Base-by-base conservation (phyloP, 2,113 vertebrate genomes). In the Dermatemys mawii region DNA sequence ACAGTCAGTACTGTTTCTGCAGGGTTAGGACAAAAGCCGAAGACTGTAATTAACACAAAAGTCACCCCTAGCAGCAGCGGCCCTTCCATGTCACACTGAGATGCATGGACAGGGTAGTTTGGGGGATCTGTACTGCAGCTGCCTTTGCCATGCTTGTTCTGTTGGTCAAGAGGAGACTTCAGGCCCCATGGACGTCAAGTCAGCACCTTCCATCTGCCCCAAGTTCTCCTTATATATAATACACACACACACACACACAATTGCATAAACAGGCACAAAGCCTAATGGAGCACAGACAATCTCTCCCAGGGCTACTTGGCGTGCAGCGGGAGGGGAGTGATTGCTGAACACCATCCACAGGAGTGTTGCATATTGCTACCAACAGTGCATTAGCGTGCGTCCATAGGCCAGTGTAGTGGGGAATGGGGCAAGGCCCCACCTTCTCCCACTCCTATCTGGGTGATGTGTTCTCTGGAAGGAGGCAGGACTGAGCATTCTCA, bases 211-310 rank as follows among this genome's bases (percentile, higher is more conserved):
- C 29, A 82, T 44, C 79, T 53, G 51, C 17, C 35, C 29, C 35
- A 6, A n/a, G 8, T 24, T 78, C 50, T 1, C 4, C 41, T 6
- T n/a, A n/a, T n/a, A n/a, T n/a, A n/a, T n/a, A n/a, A n/a, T n/a
- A n/a, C n/a, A n/a, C n/a, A n/a, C n/a, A 0, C 0, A 38, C 17
- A 1, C 50, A 89, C 57, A 0, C 0, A 38, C 49, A 41, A 88
- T 2, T 53, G 49, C 0, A 0, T 17, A 51, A 86, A 6, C 2
- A 16, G 11, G 38, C 17, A 48, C 3, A 4, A 83, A 60, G 12
- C 55, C n/a, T 44, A 81, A 73, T 63, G 29, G 53, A 22, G 5
- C 14, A 7, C 0, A 49, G 0, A 49, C 2, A 26, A 38, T 1
- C 78, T 3, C 12, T 89, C 60, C 60, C 67, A 19, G 27, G 78